Base-by-base conservation (phyloP, 2,797 vertebrate species). In the Notoglanidium macrostoma region DNA sequence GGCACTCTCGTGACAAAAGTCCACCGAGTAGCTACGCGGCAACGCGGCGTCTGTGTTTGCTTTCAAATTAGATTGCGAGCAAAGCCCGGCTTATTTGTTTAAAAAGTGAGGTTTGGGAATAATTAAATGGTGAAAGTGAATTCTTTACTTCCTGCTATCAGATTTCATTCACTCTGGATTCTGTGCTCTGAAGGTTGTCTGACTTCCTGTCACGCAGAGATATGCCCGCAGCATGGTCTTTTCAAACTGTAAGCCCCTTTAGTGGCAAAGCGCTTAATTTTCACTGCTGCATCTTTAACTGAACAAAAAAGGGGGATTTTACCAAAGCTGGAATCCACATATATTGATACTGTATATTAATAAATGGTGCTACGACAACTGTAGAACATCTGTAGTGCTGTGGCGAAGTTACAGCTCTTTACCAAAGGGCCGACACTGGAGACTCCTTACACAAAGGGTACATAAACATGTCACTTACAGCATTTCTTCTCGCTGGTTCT, bases 401-500 rank as follows among this genome's bases (percentile, higher is more conserved):
- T 74, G 49, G 46, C 3, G 54, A 49, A 54, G 40, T 23, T 35
- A 35, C 26, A 40, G 68, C 35, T 0, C 54, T 23, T 59, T 57
- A 57, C 3, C 17, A 2, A 40, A 59, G 21, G 29, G 4, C 77
- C 6, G 77, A 79, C 54, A 59, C 77, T 59, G 77, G 21, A 14
- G 77, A 59, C 77, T 59, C 55, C 77, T 80, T 59, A 32, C 55
- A 40, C 14, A 3, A 26, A 80, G 2, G 72, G 26, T n/a, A 46
- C n/a, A 49, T 49, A 74, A 74, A 46, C 23, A 0, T 74, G 51
- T 40, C 49, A 83, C 96, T 96, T 86, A 96, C 96, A 96, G 90
- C 96, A 96, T 90, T 96, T 96, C 92, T 96, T 96, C 91, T 95
- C 95, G 3, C 92, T 93, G 87, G 90, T 74, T 61, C 95, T 93